Conservation (phyloP, 2,797 vertebrate genomes). For the Sciurus vulgaris region DNA sequence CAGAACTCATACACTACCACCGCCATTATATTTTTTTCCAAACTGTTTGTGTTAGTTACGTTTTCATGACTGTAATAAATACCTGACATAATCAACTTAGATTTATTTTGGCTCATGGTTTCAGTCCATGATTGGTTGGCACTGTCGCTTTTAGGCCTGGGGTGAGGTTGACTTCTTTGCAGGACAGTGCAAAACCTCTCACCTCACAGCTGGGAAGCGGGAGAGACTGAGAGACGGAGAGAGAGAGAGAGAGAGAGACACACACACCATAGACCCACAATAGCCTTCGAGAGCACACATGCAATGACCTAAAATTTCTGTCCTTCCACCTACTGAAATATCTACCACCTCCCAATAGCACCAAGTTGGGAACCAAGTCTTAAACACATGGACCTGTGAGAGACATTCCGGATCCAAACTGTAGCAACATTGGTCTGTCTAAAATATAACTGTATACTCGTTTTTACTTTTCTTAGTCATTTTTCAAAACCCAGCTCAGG, state of each 20-base stretch:
- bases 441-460: not conserved
- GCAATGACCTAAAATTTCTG: not conserved
- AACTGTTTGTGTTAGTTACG: not conserved
- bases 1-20: not conserved
- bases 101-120: not conserved
- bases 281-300: not conserved
- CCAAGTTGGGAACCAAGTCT: not conserved
- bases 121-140: not conserved
- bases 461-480: conserved; percentile 19
- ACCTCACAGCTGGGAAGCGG: not conserved
- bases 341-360: not conserved
- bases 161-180: not conserved
- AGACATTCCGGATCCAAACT: not conserved
- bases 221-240: not conserved
- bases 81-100: not conserved
- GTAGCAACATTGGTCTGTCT: not conserved
- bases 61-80: not conserved
- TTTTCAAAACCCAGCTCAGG: not conserved
- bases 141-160: not conserved
- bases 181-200: not conserved
- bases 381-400: not conserved
- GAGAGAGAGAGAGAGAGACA: too few relatives aligned
- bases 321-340: not conserved
- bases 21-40: not conserved
- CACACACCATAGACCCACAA: too few relatives aligned